Conservation (phyloP, 2,888 invertebrate species). For the Cinara cedri region DNA sequence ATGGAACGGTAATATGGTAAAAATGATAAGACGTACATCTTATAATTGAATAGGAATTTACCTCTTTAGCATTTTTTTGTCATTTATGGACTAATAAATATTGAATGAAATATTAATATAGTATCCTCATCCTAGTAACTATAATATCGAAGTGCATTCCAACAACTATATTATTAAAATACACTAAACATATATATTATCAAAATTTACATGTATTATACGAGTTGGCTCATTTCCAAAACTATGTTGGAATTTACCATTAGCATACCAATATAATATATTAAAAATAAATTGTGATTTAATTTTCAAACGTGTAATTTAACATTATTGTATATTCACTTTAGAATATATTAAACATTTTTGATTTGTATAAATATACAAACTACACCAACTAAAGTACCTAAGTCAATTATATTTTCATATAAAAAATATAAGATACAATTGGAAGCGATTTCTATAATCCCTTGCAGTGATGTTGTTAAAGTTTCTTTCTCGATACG, state of each 20-base stretch:
- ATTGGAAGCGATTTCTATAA: too few relatives aligned
- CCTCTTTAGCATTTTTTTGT: neutral
- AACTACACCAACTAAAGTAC: too few relatives aligned
- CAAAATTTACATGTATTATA: conserved; percentile 19
- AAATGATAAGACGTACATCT: neutral
- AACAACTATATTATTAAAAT: neutral
- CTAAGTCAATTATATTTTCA: too few relatives aligned
- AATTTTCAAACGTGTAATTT: conserved; percentile 12
- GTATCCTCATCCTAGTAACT: neutral
- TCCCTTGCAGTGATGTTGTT: too few relatives aligned
- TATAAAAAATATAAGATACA: too few relatives aligned
- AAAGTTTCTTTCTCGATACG: too few relatives aligned
- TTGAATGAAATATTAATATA: neutral
- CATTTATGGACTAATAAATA: too few relatives aligned
- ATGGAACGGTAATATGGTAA: neutral
- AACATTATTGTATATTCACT: neutral
- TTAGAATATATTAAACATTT: neutral
- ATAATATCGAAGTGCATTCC: neutral
- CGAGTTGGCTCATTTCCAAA: conserved; percentile 20
- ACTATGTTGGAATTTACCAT: neutral
- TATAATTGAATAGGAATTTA: neutral
- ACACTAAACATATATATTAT: neutral
- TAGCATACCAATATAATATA: conserved; percentile 1
- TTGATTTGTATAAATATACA: too few relatives aligned
- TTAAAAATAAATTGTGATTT: neutral